Base-by-base conservation (phyloP, 1,140 invertebrate genomes). In the Akabosia matsudoensis region DNA sequence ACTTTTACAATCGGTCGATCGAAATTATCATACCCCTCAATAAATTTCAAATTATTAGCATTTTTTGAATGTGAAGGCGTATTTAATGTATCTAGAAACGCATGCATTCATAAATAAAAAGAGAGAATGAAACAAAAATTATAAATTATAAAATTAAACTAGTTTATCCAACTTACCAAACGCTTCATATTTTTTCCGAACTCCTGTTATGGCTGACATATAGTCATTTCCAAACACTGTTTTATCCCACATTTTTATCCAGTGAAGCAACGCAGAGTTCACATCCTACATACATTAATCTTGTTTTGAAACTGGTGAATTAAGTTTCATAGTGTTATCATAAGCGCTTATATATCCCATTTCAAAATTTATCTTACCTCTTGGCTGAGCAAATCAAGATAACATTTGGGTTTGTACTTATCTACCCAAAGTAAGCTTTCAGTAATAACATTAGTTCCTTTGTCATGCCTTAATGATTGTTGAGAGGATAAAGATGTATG, bases 231-330 rank as follows among this genome's bases (percentile, higher is more conserved):
- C 79, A 83, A 93, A 94, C 18, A 94, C 92, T 45, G 90, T 88
- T 87, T 96, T 95, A 84, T 98, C 96, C 96, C 96, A 98, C 78
- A 96, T 87, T 86, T 97, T 97, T 0, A 98, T 82, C 96, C 96
- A 98, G 78, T 91, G 90, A 26, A 98, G 85, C 54, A 97, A 85
- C 3, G 89, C 89, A 76, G 94, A 87, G 83, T 98, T 98, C 0
- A 94, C 92, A 45, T 88, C 88, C 88, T 90, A 81, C 37, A 84
- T 82, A 54, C n/a, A n/a, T n/a, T n/a, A n/a, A n/a, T 13, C 79
- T 73, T 18, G 22, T 70, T 56, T 22, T 0, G n/a, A 22, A n/a
- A n/a, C n/a, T n/a, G n/a, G n/a, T n/a, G n/a, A n/a, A n/a, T n/a
- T n/a, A 1, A 30, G 75, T 56, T 2, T 73, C 26, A 2, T 56